A percentile compares a stretch with the other conserved stretches of the same genome.
phyloP scores from a whole-genome alignment of 2,113 vertebrate species.

The Setophaga coronata region DNA sequence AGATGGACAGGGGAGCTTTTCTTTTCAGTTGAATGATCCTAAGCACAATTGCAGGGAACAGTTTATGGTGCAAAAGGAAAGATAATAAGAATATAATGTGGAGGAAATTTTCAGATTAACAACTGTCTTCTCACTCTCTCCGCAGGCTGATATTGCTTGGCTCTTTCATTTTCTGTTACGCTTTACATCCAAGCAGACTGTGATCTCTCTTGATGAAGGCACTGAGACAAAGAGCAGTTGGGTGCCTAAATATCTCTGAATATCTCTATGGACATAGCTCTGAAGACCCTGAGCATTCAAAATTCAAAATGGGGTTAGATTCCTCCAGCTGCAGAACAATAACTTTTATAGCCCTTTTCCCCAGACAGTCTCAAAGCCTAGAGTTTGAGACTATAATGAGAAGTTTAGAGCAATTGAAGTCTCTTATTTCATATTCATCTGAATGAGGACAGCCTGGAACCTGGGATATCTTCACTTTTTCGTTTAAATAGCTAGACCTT shows the following conservation, averaged over 20 bases:
- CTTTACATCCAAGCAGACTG: neutral
- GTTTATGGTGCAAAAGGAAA: conserved; percentile 28
- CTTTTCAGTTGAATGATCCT: neutral
- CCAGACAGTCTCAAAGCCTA: conserved; percentile 10
- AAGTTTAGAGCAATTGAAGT: conserved; percentile 15
- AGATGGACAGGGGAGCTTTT: conserved; percentile 1
- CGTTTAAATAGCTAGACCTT: neutral
- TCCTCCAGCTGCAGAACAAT: conserved; percentile 20
- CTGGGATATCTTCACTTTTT: neutral
- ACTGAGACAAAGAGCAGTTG: conserved; percentile 20
- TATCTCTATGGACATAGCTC: neutral
- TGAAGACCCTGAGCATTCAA: neutral
- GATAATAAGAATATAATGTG: conserved; percentile 12
- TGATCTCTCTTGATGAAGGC: conserved; percentile 20
- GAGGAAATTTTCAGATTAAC: conserved; percentile 22
- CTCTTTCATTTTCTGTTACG: neutral
- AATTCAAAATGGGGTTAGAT: conserved; percentile 30
- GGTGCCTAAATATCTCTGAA: conserved; percentile 25
- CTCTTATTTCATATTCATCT: neutral
- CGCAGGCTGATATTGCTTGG: neutral
- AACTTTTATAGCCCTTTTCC: conserved; percentile 16
- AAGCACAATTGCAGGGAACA: neutral
- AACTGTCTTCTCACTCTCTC: neutral
- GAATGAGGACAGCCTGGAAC: conserved; percentile 7
- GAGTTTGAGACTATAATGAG: conserved; percentile 22